Base-by-base conservation (phyloP, 2,888 invertebrate genomes). In the Eupithecia inturbata region DNA sequence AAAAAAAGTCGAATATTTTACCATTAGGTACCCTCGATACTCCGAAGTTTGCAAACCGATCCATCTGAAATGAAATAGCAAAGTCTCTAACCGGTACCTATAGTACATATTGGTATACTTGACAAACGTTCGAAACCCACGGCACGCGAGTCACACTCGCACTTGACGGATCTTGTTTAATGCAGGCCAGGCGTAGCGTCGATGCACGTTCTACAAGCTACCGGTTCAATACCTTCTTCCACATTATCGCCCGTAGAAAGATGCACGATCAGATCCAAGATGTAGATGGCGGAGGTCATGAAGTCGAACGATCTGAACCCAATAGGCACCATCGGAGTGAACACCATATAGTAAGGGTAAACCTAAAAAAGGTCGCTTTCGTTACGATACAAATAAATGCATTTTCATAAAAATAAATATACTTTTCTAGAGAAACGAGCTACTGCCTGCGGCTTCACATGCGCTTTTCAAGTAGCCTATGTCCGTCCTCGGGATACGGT, bases 171-270 rank as follows among this genome's bases (percentile, higher is more conserved):
- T 33, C 36, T 36, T 36, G 10, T 36, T 3, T 12, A 36, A 36
- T 45, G 19, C 7, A 45, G 6, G 19, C 7, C 19, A 45, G 19
- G 19, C 19, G 45, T 7, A 45, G 45, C 7, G 19, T 45, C 19
- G 45, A 7, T 45, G 45, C 6, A 45, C 1, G 19, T 45, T 19
- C 7, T 45, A n/a, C 19, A 9, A 19, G 45, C 6, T 45, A 45
- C 45, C n/a, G 45, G 45, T 45, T 7, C n/a, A n/a, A 45, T 45
- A 45, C 45, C 92, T 82, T 91, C 92, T 75, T 93, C 93, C 10
- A 92, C 89, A 63, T 91, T 91, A 0, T 87, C 88, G 0, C 92
- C 93, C 0, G 92, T 93, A 0, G 93, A 91, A 1, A 93, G 84
- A 63, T 90, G 83, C 1, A 88, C 89, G 7, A 91, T 78, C 26